Evolutionary conservation across 2,888 invertebrate genomes (phyloP), one percentile per base, ranked within the genome.

Genomic region (Tryphoninae sp.): DNA sequence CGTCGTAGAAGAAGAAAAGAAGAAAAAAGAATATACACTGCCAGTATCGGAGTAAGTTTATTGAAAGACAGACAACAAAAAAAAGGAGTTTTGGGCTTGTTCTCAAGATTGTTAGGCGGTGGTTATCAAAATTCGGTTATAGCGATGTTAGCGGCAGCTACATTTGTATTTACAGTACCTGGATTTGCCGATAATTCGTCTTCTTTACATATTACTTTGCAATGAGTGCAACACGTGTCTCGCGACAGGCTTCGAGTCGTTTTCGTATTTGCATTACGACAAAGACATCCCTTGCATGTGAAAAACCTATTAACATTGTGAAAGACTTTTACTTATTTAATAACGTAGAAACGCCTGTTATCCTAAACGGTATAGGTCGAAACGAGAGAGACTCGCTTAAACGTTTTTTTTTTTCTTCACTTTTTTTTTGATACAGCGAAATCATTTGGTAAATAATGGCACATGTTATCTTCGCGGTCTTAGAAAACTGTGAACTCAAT

Each of bases 1-100:
- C 26, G 64, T 58, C 53, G 49, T 71, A 78, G 59, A 49, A 19
- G 42, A 78, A 71, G 51, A 19, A 42, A 62, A 61, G 33, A 51
- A 51, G 11, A 58, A 3, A 45, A 40, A 67, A 59, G 3, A 33
- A 33, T 33, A n/a, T 26, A 45, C 69, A 78, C 78, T 81, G 81
- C 81, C 81, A 75, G 59, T 65, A 51, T 71, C 65, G 71, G 53
- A 74, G 69, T 16, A 78, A 69, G 53, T 74, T 71, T 69, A 42
- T 40, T 40, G 64, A 73, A 53, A 59, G 13, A 45, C 45, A 45
- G 13, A 19, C 22, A 22, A 62, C 11, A 55, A 22, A 9, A 22
- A 9, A 3, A 19, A 4, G 9, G 16, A 16, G 62, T 16, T 42
- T n/a, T 45, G 26, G 61, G 69, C 59, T 72, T 59, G 33, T 45